Percentiles rank a stretch among this genome's conserved stretches.
Evolutionary conservation across 1,140 invertebrate genomes (phyloP).

Genomic region (Apis cerana): DNA sequence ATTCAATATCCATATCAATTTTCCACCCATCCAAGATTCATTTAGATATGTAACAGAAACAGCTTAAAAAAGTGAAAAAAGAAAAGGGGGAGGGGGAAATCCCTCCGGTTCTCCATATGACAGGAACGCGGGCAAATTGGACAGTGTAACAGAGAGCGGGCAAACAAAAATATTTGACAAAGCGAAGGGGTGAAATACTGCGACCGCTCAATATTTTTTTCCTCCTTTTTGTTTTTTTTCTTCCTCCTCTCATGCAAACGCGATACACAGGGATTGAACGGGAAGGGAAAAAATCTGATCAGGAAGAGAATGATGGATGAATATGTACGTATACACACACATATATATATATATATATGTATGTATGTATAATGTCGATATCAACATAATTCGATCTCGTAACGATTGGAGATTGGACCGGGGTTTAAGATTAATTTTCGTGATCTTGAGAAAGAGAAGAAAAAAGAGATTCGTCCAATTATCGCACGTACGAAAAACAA

Average conservation of each 20-base stretch:
- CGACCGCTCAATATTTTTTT: neutral
- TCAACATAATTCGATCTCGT: neutral
- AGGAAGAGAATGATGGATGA: too few relatives aligned
- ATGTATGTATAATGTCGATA: neutral
- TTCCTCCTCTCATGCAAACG: too few relatives aligned
- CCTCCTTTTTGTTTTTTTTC: too few relatives aligned
- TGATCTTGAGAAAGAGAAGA: neutral
- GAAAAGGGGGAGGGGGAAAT: too few relatives aligned
- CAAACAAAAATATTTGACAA: constrained; percentile 27
- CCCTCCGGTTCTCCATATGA: neutral
- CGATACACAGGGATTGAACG: too few relatives aligned
- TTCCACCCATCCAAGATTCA: neutral
- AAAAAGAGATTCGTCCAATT: neutral
- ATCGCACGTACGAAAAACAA: neutral
- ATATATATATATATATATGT: too few relatives aligned
- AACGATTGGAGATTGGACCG: neutral
- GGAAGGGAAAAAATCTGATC: too few relatives aligned
- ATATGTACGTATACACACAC: too few relatives aligned
- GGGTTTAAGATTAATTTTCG: neutral
- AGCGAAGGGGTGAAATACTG: constrained; percentile 3
- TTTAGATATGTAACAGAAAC: constrained; percentile 7
- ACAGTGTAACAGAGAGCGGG: constrained; percentile 10
- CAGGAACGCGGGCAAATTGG: constrained; percentile 14
- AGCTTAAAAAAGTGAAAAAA: neutral
- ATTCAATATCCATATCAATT: constrained; percentile 8